Evolutionary conservation across 2,113 vertebrate genomes (phyloP).

Genomic region (Xiphorhynchus elegans): DNA sequence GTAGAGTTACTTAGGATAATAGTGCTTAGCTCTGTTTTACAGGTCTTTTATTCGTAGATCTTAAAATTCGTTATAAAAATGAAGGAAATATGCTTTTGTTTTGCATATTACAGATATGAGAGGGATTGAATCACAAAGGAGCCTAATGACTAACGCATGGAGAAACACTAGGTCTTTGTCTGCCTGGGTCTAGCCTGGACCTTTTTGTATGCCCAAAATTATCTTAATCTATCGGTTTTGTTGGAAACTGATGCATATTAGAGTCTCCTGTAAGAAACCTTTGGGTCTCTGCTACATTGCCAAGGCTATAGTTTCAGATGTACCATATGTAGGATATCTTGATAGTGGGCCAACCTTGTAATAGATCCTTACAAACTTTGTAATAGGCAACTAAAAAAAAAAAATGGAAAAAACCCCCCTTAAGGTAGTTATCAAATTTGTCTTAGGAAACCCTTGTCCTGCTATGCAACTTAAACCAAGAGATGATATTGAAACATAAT

Average conservation of each 20-base stretch:
- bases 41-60: background rate
- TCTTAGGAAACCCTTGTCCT: background rate
- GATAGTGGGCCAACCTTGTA: conserved; percentile 24
- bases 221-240: conserved; percentile 2
- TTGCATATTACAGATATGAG: background rate
- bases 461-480: background rate
- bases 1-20: background rate
- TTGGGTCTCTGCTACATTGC: background rate
- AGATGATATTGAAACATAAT: background rate
- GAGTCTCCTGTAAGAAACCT: background rate
- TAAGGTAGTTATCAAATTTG: background rate
- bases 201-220: background rate
- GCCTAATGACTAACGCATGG: background rate
- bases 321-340: background rate
- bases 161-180: conserved; percentile 10
- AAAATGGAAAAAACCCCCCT: background rate
- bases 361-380: conserved; percentile 8
- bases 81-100: background rate
- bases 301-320: conserved; percentile 6
- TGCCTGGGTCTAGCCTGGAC: background rate
- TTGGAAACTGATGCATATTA: background rate
- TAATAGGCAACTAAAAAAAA: conserved; percentile 10
- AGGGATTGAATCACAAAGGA: background rate
- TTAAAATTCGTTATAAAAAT: background rate
- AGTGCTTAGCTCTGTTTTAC: background rate